Conservation (phyloP, 2,113 vertebrate genomes). For the Dascyllus trimaculatus region DNA sequence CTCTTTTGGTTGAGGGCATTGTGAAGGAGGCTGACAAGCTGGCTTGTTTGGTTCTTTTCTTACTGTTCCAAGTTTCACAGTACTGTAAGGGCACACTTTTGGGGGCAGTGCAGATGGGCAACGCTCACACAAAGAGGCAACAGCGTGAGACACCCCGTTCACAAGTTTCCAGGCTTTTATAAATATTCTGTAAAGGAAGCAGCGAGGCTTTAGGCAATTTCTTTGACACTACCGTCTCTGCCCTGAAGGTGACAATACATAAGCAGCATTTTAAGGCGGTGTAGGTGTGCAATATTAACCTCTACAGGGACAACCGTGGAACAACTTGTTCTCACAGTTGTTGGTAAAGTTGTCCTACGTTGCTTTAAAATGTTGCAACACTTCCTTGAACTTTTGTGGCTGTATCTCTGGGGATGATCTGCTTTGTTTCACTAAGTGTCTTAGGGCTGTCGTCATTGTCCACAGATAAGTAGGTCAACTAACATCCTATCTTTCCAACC, state of each 20-base stretch:
- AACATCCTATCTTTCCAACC: neutral
- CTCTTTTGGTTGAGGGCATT: slow-evolving; percentile 28
- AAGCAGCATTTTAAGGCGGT: neutral
- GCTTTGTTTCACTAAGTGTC: slow-evolving; percentile 9
- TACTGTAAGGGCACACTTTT: slow-evolving; percentile 60
- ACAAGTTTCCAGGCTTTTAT: neutral
- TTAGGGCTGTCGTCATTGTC: slow-evolving; percentile 16
- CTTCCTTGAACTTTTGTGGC: slow-evolving; percentile 26
- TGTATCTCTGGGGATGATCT: slow-evolving; percentile 25
- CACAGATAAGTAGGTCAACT: neutral
- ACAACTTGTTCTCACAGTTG: neutral
- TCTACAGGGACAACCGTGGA: neutral
- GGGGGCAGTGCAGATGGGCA: neutral
- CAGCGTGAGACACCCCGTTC: neutral
- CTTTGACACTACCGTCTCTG: slow-evolving; percentile 25
- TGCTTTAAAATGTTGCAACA: slow-evolving; percentile 24
- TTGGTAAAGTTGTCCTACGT: neutral
- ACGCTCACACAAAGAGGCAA: neutral
- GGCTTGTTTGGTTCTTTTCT: slow-evolving; percentile 72
- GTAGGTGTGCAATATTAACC: neutral
- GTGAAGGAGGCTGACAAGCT: slow-evolving; percentile 70
- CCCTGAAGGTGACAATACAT: neutral
- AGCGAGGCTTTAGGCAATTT: neutral
- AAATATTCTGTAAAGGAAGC: slow-evolving; percentile 4
- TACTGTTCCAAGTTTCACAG: slow-evolving; percentile 50